Percentiles rank a stretch among this genome's conserved stretches.
Conservation (phyloP, 2,113 vertebrate genomes). For the Dolichallabes microphthalmus region DNA sequence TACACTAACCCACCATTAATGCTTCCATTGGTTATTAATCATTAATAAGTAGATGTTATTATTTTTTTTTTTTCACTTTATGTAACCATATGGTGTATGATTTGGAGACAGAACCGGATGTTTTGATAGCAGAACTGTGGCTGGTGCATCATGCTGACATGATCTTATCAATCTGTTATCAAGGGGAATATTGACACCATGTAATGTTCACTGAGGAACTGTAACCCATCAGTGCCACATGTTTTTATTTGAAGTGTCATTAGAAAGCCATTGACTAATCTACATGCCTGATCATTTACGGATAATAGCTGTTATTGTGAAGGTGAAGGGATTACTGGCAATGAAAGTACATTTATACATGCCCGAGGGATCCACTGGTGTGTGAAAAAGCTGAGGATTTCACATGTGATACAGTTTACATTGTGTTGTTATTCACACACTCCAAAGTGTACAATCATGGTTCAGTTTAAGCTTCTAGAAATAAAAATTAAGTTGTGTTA, state of each 20-base stretch:
- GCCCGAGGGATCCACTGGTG: too few relatives aligned
- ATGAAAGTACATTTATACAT: background rate
- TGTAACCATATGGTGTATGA: background rate
- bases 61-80: background rate
- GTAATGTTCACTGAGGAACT: background rate
- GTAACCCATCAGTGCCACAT: background rate
- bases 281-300: background rate
- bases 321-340: background rate
- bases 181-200: background rate
- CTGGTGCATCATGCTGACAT: background rate
- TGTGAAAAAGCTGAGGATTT: background rate
- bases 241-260: slow-evolving; percentile 5
- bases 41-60: background rate
- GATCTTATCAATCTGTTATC: slow-evolving; percentile 1
- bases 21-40: slow-evolving; percentile 5
- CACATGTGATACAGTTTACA: background rate
- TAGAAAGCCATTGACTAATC: background rate
- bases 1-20: background rate
- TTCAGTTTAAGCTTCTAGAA: background rate
- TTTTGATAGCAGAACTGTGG: background rate
- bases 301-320: background rate
- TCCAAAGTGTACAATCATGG: background rate
- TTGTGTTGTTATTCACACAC: background rate
- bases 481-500: background rate
- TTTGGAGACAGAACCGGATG: background rate